A percentile compares a stretch with the other conserved stretches of the same genome.
Evolutionary conservation across 2,113 vertebrate genomes (phyloP).

Genomic region (Xenopus laevis): DNA sequence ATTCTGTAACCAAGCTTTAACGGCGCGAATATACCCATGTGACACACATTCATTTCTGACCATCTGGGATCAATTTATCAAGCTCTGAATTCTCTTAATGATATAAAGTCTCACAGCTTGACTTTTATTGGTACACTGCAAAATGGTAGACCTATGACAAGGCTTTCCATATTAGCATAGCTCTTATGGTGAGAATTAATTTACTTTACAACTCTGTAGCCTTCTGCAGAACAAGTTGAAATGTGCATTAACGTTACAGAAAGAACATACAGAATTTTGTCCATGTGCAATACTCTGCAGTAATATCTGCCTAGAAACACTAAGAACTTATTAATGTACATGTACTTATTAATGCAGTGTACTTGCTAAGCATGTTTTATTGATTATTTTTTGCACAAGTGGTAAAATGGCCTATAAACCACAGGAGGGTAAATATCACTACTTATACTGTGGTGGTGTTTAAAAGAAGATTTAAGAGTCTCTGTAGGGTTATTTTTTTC

Average conservation of each 20-base stretch:
- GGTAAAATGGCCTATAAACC: slow-evolving; percentile 34
- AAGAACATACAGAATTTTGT: neutral
- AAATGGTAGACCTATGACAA: slow-evolving; percentile 14
- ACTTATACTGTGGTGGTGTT: slow-evolving; percentile 17
- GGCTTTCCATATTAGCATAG: slow-evolving; percentile 24
- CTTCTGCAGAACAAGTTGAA: neutral
- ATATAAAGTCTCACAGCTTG: slow-evolving; percentile 42
- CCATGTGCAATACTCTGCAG: no score
- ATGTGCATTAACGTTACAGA: slow-evolving; percentile 2
- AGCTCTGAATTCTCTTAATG: slow-evolving; percentile 29
- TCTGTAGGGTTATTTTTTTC: neutral
- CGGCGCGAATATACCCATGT: slow-evolving; percentile 21
- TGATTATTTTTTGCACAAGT: slow-evolving; percentile 25
- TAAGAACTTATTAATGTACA: neutral
- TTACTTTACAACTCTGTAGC: neutral
- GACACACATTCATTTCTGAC: slow-evolving; percentile 23
- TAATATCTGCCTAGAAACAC: no score
- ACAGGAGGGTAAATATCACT: slow-evolving; percentile 20
- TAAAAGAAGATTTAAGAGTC: slow-evolving; percentile 6
- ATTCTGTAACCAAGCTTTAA: slow-evolving; percentile 11
- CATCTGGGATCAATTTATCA: slow-evolving; percentile 41
- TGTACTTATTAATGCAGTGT: no score
- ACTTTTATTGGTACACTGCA: slow-evolving; percentile 31
- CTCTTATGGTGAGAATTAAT: neutral
- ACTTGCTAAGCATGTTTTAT: slow-evolving; percentile 1